phyloP scores from a whole-genome alignment of 2,113 vertebrate genomes.

The Nansenia antarctica region DNA sequence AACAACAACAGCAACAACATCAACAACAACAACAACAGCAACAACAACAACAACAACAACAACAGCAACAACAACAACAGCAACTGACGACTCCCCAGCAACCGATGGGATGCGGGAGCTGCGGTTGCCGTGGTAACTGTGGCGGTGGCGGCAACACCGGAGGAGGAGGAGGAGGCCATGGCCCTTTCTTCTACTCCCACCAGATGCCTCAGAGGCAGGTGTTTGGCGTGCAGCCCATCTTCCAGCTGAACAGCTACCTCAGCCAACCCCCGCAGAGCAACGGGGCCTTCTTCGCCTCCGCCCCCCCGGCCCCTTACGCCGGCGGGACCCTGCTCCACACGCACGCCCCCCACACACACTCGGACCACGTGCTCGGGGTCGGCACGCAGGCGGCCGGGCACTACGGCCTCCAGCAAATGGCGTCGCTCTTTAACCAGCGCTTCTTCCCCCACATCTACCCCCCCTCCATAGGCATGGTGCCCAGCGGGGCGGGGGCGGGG shows the following conservation, averaged over 20 bases:
- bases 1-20: conserved; percentile 68
- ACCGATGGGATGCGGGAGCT: conserved; percentile 82
- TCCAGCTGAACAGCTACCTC: conserved; percentile 94
- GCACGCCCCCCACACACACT: conserved; percentile 65
- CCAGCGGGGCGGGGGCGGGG: conserved; percentile 75
- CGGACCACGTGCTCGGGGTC: conserved; percentile 87
- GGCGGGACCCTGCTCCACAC: conserved; percentile 78
- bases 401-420: conserved; percentile 91
- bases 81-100: conserved; percentile 68
- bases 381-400: conserved; percentile 80
- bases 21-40: conserved; percentile 36
- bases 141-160: conserved; percentile 20
- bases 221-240: conserved; percentile 84
- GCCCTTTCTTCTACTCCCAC: conserved; percentile 83
- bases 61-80: conserved; percentile 67
- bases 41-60: conserved; percentile 41
- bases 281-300: conserved; percentile 81
- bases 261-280: conserved; percentile 90
- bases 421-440: conserved; percentile 81
- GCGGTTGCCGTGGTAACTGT: conserved; percentile 83
- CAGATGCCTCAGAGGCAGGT: conserved; percentile 80
- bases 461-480: conserved; percentile 78
- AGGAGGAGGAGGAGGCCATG: conserved; percentile 39
- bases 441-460: conserved; percentile 83
- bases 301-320: conserved; percentile 71